Conservation (phyloP, 1,140 invertebrate species). For the Euura lappo region DNA sequence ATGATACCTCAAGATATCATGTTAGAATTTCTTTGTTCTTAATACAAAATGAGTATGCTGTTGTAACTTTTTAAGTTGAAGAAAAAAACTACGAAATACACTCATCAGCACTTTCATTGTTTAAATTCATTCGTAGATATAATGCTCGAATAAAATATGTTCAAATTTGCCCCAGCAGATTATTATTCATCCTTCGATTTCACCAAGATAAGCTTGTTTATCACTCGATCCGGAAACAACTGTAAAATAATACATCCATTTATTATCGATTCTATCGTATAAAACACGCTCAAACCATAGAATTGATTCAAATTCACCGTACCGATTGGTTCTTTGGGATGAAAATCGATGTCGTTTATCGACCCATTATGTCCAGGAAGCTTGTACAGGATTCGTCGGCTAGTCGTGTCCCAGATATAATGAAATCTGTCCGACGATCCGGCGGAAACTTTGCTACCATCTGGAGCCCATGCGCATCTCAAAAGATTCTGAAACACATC, state of each 20-base stretch:
- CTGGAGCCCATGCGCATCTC: slow-evolving; percentile 79
- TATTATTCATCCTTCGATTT: slow-evolving; percentile 73
- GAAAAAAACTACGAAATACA: too few relatives aligned
- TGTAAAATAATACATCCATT: slow-evolving; percentile 58
- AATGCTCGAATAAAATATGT: too few relatives aligned
- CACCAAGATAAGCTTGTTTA: slow-evolving; percentile 94
- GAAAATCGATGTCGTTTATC: slow-evolving; percentile 97
- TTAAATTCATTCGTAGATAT: too few relatives aligned
- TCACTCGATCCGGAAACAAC: slow-evolving; percentile 94
- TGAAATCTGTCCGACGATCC: slow-evolving; percentile 96
- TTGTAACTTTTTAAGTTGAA: too few relatives aligned
- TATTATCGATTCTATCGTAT: slow-evolving; percentile 12
- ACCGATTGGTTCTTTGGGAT: slow-evolving; percentile 93
- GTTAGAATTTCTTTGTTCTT: too few relatives aligned
- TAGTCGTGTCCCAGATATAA: slow-evolving; percentile 97
- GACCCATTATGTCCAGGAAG: slow-evolving; percentile 97
- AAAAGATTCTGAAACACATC: slow-evolving; percentile 67
- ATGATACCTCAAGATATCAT: too few relatives aligned
- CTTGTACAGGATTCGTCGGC: slow-evolving; percentile 91
- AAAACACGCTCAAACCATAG: slow-evolving; percentile 9
- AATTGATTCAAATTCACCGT: slow-evolving; percentile 40
- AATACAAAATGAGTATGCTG: too few relatives aligned
- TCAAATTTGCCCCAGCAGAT: too few relatives aligned
- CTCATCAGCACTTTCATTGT: too few relatives aligned
- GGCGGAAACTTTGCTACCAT: slow-evolving; percentile 81